phyloP scores from a whole-genome alignment of 2,113 vertebrate genomes.

The Eublepharis macularius region DNA sequence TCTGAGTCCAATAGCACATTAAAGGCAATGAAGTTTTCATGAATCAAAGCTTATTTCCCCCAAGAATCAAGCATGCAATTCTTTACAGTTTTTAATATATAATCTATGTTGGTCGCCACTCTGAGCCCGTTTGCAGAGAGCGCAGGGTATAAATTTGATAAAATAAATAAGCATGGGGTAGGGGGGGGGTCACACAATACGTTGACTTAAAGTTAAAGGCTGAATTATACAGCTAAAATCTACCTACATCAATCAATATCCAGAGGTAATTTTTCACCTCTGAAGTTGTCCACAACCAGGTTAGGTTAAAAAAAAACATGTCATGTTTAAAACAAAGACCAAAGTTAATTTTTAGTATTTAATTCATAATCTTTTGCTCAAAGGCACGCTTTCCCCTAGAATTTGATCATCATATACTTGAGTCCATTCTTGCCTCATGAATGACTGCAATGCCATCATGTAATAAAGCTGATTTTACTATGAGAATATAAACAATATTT shows the following conservation, averaged over 20 bases:
- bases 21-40: too few species aligned
- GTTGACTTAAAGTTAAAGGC: not conserved
- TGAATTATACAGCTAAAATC: not conserved
- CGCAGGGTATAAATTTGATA: too few species aligned
- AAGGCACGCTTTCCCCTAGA: not conserved
- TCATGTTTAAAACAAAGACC: not conserved
- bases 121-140: too few species aligned
- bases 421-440: not conserved
- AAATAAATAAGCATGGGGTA: too few species aligned
- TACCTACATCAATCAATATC: not conserved
- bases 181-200: too few species aligned
- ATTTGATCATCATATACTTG: not conserved
- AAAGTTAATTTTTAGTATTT: not conserved
- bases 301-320: not conserved
- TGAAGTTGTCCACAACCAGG: not conserved
- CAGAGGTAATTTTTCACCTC: not conserved
- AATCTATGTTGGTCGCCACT: too few species aligned
- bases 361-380: not conserved
- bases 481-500: not conserved
- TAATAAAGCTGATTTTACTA: not conserved
- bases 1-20: too few species aligned
- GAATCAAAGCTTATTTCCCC: too few species aligned
- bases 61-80: slow-evolving; percentile 4
- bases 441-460: not conserved
- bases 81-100: not conserved